Evolutionary conservation across 2,888 invertebrate genomes (phyloP), one percentile per base, ranked within the genome.

Genomic region (Rhingia rostrata): DNA sequence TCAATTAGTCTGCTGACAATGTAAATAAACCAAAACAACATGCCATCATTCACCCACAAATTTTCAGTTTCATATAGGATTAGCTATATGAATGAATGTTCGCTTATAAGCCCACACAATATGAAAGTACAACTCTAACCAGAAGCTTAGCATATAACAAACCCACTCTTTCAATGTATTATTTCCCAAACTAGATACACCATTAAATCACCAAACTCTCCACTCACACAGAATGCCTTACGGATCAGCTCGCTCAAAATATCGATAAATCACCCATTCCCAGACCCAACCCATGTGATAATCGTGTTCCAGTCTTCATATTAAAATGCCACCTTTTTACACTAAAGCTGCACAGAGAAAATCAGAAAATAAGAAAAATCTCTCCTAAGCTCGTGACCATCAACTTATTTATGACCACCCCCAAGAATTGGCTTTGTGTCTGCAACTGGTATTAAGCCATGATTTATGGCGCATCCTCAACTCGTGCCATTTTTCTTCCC

Each of bases 401-500:
- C 75, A 66, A 61, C 70, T 66, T 64, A 64, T 84, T 84, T 80
- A 74, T 70, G 74, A 47, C 80, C 74, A 84, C 80, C 84, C 70
- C 84, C 80, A 80, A 84, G 80, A 80, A 80, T 75, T 84, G 80
- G 84, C 80, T 84, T 84, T 84, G 84, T 80, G 84, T 80, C 84
- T 70, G 84, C 84, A 80, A 80, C 84, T 84, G 84, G 84, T 84
- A 84, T 84, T 84, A 84, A 84, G 74, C 66, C 75, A 66, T 84
- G 84, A 84, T 84, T 84, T 84, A 84, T 75, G 54, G 37, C 6
- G 74, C 80, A 84, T 84, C 70, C 70, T 84, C 74, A 84, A 80
- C 84, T 84, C 84, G 84, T 84, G 84, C 84, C 84, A 84, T 84
- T 84, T 84, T 80, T 84, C 84, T 84, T 84, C 30, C 80, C 84